Evolutionary conservation across 2,888 invertebrate species (phyloP).

Genomic region (Lochmaea crataegi): DNA sequence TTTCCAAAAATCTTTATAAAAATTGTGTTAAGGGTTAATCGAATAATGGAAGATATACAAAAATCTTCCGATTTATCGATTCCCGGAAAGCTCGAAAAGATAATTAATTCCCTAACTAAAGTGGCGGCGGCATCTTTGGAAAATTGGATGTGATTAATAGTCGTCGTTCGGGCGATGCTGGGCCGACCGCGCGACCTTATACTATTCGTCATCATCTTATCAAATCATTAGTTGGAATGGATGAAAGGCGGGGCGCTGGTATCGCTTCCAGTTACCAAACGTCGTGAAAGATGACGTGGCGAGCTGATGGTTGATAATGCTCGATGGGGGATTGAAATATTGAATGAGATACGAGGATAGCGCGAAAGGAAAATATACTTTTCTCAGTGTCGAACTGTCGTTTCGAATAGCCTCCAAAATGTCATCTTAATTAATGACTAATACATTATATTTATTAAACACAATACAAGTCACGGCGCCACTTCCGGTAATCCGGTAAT

Average conservation of each 20-base stretch:
- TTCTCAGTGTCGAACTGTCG: neutral
- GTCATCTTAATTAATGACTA: too few species aligned
- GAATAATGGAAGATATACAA: neutral
- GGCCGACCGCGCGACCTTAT: conserved; percentile 49
- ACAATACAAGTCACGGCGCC: too few species aligned
- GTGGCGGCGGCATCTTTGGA: neutral
- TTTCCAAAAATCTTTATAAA: neutral
- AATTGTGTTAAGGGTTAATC: too few species aligned
- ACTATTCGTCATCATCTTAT: conserved; percentile 54
- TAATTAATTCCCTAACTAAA: conserved; percentile 41
- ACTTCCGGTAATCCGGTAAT: too few species aligned
- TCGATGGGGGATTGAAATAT: conserved; percentile 20
- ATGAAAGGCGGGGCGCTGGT: conserved; percentile 23
- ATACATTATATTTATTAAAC: too few species aligned
- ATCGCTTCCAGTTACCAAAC: conserved; percentile 20
- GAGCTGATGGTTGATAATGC: conserved; percentile 12
- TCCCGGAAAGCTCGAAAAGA: neutral
- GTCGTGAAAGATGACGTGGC: conserved; percentile 25
- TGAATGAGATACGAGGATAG: conserved; percentile 4
- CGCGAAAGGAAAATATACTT: neutral
- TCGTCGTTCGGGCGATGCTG: conserved; percentile 50
- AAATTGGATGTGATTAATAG: conserved; percentile 58
- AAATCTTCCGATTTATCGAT: neutral
- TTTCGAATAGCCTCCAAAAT: too few species aligned
- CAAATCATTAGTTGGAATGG: conserved; percentile 32